These are phyloP conservation scores for Kryptopterus vitreolus DNA, from an alignment of 2,797 vertebrate genomes.

Conservation along the genomic window DNA sequence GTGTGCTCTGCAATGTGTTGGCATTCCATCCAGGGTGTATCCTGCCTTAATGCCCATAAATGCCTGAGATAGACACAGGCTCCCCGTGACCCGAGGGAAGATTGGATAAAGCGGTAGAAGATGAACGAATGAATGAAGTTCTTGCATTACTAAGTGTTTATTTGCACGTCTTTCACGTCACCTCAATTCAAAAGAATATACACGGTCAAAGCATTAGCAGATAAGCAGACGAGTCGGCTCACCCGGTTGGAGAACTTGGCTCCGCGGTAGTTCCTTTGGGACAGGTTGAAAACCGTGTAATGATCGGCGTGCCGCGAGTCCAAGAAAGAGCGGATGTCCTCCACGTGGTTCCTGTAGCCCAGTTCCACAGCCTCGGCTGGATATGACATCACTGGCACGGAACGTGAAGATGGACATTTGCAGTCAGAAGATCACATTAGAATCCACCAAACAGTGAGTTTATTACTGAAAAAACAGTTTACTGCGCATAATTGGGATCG, in stretches of 20 bases:
- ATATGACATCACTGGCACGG: constrained; percentile 90
- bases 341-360: constrained; percentile 95
- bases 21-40: too few relatives aligned
- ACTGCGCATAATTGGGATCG: background rate
- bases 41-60: too few relatives aligned
- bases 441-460: background rate
- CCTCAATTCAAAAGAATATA: background rate
- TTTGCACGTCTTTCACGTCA: background rate
- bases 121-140: too few relatives aligned
- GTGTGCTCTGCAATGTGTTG: too few relatives aligned
- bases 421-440: background rate
- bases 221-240: constrained; percentile 56
- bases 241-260: constrained; percentile 99
- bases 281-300: constrained; percentile 98
- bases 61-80: too few relatives aligned
- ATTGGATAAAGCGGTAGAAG: too few relatives aligned
- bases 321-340: constrained; percentile 94
- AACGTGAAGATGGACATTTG: background rate
- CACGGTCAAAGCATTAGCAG: too few relatives aligned
- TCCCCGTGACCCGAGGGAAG: too few relatives aligned
- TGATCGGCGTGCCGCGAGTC: constrained; percentile 96
- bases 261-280: constrained; percentile 94
- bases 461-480: background rate
- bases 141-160: background rate
- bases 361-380: constrained; percentile 92